A percentile compares a stretch with the other conserved stretches of the same genome.
These are phyloP conservation scores for Polydrusus cervinus DNA, from an alignment of 2,888 invertebrate genomes.

Conservation along the genomic window DNA sequence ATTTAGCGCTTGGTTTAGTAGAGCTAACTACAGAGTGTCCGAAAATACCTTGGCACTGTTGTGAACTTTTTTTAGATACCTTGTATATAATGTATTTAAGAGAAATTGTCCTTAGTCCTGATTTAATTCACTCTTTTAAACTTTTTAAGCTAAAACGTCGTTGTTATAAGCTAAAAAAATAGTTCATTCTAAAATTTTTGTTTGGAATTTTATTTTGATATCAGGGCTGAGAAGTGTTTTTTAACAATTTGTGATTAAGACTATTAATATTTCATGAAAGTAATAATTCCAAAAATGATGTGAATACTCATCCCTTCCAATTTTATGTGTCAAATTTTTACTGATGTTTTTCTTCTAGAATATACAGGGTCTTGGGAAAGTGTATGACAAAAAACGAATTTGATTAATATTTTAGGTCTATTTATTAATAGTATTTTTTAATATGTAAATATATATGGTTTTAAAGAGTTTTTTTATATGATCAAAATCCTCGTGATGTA, in stretches of 20 bases:
- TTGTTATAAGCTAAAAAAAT: too few relatives aligned
- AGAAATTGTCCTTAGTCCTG: background rate
- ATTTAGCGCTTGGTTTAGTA: background rate
- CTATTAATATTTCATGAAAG: constrained; percentile 8
- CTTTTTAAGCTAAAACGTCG: too few relatives aligned
- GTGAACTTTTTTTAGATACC: background rate
- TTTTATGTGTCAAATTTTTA: constrained; percentile 43
- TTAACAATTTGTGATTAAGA: constrained; percentile 1
- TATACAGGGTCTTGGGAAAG: constrained; percentile 24
- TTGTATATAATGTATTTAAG: background rate
- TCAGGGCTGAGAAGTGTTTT: background rate
- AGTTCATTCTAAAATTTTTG: too few relatives aligned
- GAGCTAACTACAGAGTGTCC: background rate
- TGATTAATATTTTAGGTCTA: background rate
- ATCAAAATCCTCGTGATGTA: too few relatives aligned
- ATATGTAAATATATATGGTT: too few relatives aligned
- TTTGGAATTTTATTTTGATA: too few relatives aligned
- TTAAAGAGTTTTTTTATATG: background rate
- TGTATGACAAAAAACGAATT: background rate
- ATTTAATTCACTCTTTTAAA: background rate
- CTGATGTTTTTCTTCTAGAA: constrained; percentile 18
- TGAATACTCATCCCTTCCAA: constrained; percentile 57
- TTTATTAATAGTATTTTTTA: too few relatives aligned
- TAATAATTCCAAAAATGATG: constrained; percentile 4
- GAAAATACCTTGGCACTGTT: background rate